Evolutionary conservation across 2,797 vertebrate species (phyloP).

Genomic region (Characodon lateralis): DNA sequence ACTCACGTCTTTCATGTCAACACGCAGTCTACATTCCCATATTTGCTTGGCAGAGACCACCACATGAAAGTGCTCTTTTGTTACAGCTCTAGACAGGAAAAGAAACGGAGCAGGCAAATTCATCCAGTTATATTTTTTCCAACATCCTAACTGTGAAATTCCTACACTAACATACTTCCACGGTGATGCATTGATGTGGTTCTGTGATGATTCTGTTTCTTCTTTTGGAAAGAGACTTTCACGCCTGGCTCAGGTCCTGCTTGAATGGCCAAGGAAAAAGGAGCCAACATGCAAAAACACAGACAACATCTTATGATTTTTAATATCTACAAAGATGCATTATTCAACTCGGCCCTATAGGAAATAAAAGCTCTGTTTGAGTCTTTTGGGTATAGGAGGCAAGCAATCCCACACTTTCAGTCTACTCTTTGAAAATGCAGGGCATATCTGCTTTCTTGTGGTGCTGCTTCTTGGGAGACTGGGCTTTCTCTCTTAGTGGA

Average conservation of each 20-base stretch:
- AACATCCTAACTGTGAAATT: constrained; percentile 50
- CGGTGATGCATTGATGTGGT: constrained; percentile 7
- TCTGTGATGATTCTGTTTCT: constrained; percentile 29
- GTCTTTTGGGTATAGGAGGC: constrained; percentile 6
- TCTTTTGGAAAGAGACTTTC: constrained; percentile 39
- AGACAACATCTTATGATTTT: constrained; percentile 4
- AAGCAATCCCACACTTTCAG: constrained; percentile 30
- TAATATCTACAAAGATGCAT: constrained; percentile 18
- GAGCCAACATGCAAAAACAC: background rate
- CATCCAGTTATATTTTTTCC: constrained; percentile 44
- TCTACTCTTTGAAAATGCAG: constrained; percentile 42
- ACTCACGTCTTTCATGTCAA: constrained; percentile 44
- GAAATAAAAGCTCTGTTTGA: constrained; percentile 30
- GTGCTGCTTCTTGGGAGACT: constrained; percentile 20
- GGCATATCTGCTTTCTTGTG: constrained; percentile 48
- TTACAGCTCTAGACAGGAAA: constrained; percentile 53
- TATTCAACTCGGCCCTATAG: constrained; percentile 16
- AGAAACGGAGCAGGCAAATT: constrained; percentile 45
- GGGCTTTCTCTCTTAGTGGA: constrained; percentile 53
- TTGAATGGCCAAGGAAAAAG: constrained; percentile 23
- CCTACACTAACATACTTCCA: constrained; percentile 57
- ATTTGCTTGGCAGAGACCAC: constrained; percentile 55
- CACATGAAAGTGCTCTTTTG: constrained; percentile 51
- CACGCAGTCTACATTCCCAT: constrained; percentile 31
- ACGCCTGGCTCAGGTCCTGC: constrained; percentile 11